Percentiles rank a stretch among this genome's conserved stretches.
Evolutionary conservation across 1,140 invertebrate species (phyloP).

Genomic region (Zaprionus ghesquierei): DNA sequence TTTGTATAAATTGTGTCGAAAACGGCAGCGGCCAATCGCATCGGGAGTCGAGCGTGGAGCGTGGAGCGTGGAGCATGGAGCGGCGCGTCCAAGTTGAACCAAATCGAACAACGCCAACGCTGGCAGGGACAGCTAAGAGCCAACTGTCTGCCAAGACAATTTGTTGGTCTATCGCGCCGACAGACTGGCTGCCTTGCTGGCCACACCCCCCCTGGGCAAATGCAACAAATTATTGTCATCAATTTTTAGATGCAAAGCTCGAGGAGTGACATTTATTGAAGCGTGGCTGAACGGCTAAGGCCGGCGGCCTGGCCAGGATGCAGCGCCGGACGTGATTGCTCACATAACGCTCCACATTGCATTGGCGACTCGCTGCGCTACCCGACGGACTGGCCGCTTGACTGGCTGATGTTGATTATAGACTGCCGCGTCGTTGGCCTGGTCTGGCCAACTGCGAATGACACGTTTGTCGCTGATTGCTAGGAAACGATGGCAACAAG

Average conservation of each 20-base stretch:
- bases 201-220: conserved; percentile 74
- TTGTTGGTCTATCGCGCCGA: conserved; percentile 31
- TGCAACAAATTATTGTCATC: conserved; percentile 80
- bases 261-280: conserved; percentile 80
- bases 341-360: conserved; percentile 71
- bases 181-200: conserved; percentile 26
- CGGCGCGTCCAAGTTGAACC: conserved; percentile 30
- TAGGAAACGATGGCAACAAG: conserved; percentile 73
- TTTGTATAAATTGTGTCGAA: conserved; percentile 79
- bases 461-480: conserved; percentile 72
- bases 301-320: conserved; percentile 45
- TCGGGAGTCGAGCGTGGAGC: not conserved
- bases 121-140: conserved; percentile 42
- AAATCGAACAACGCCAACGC: conserved; percentile 11
- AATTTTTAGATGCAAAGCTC: conserved; percentile 80
- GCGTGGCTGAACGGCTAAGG: conserved; percentile 55
- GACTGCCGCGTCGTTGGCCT: conserved; percentile 17
- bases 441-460: conserved; percentile 45
- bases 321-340: conserved; percentile 51
- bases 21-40: conserved; percentile 62
- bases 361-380: conserved; percentile 25
- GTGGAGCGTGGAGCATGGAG: not conserved
- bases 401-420: conserved; percentile 65
- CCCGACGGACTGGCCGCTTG: not conserved
- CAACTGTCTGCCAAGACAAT: conserved; percentile 72